Base-by-base conservation (phyloP, 2,797 vertebrate species). In the Tinamus major region DNA sequence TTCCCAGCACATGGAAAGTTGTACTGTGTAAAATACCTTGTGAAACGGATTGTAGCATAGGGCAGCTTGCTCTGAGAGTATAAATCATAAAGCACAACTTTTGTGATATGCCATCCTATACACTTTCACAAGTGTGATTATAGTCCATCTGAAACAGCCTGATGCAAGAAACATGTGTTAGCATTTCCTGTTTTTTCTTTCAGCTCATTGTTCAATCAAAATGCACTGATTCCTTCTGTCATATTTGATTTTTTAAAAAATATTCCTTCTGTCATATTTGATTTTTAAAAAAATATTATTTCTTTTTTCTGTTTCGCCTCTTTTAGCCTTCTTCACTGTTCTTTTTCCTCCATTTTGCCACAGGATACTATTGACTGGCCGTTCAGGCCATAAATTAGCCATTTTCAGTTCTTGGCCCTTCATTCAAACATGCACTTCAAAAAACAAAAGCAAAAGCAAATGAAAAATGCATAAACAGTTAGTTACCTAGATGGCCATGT, bases 1-100 rank as follows among this genome's bases (percentile, higher is more conserved):
- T 76, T 42, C 35, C 8, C 26, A 13, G 44, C 51, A 35, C 19
- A 85, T 18, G 46, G 24, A n/a, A 75, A 85, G 8, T 26, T 80
- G 12, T 14, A 27, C 11, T 1, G 0, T 19, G 7, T n/a, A 51
- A 77, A 81, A 62, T 13, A n/a, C 12, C 17, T 6, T 0, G 0
- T 41, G 77, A 75, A 80, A 63, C 16, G 26, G 6, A 48, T 48
- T 1, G 2, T 2, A 63, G 7, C 8, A 46, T 78, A 42, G 18
- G 7, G 53, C 11, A 81, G 27, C 55, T 79, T 77, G 9, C 59
- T 67, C 14, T 24, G 41, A 72, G 19, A 79, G 5, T 9, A 20
- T 24, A 51, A 67, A 49, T 67, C 46, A 44, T 51, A 62, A 70
- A 19, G 51, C 48, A 31, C 31, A 55, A 1, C 13, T 39, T 61